A percentile compares a stretch with the other conserved stretches of the same genome.
Conservation (phyloP, 2,797 vertebrate genomes). For the Adelosebastes latens region DNA sequence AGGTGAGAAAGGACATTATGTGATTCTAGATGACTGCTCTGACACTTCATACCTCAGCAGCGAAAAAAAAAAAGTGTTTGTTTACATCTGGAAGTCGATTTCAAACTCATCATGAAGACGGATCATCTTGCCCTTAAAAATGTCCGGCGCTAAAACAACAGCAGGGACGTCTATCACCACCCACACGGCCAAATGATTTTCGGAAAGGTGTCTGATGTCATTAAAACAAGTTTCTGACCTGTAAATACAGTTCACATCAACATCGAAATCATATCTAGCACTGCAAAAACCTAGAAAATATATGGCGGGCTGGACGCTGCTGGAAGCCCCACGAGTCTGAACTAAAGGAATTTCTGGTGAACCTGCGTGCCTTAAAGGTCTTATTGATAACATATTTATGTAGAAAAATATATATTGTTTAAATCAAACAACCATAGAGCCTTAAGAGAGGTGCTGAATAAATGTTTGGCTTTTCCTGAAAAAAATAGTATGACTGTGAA, state of each 20-base stretch:
- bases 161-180: conserved; percentile 17
- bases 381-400: too few relatives aligned
- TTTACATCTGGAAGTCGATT: conserved; percentile 53
- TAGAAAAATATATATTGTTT: too few relatives aligned
- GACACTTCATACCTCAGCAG: conserved; percentile 53
- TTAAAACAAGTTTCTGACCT: background rate
- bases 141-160: background rate
- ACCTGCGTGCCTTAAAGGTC: too few relatives aligned
- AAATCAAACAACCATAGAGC: too few relatives aligned
- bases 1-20: conserved; percentile 19
- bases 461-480: too few relatives aligned
- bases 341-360: too few relatives aligned
- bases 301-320: too few relatives aligned
- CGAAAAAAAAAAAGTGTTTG: conserved; percentile 12
- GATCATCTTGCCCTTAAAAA: conserved; percentile 51
- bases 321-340: too few relatives aligned
- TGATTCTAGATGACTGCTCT: conserved; percentile 30
- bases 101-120: conserved; percentile 53
- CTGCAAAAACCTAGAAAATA: rapidly evolving
- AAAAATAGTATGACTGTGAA: too few relatives aligned
- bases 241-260: background rate
- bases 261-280: too few relatives aligned
- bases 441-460: too few relatives aligned
- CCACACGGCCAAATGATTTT: background rate
- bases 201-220: background rate